Evolutionary conservation across 1,140 invertebrate genomes (phyloP).

Genomic region (Panagrolaimus sp.): DNA sequence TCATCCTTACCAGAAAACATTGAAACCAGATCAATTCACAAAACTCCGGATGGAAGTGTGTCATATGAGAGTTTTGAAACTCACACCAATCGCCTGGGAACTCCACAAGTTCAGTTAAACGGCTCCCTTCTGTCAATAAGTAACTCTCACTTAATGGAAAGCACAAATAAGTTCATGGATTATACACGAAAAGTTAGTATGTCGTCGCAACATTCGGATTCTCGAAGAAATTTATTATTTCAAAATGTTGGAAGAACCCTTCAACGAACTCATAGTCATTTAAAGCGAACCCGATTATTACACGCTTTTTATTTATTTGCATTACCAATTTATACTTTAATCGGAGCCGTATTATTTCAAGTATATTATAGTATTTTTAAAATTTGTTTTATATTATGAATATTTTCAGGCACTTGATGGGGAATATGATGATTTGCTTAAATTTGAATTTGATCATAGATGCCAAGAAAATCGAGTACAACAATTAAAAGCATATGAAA

Average conservation of each 20-base stretch:
- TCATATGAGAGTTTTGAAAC: constrained; percentile 8
- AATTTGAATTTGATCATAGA: constrained; percentile 37
- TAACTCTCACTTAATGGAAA: constrained; percentile 21
- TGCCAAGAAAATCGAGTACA: constrained; percentile 35
- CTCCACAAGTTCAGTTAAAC: constrained; percentile 1
- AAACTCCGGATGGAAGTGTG: constrained; percentile 15
- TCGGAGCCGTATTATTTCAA: constrained; percentile 50
- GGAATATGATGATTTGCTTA: constrained; percentile 47
- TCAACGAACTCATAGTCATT: constrained; percentile 42
- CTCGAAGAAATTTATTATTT: constrained; percentile 20
- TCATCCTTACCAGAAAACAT: not conserved
- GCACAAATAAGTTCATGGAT: constrained; percentile 20
- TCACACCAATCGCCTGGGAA: constrained; percentile 13
- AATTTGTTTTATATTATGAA: not conserved
- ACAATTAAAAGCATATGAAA: constrained; percentile 22
- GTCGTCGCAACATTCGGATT: constrained; percentile 22
- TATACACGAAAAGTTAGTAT: constrained; percentile 21
- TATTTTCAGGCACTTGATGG: constrained; percentile 48
- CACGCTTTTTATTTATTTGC: constrained; percentile 52
- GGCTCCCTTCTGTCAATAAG: constrained; percentile 16
- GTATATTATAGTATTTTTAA: constrained; percentile 29
- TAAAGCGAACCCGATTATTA: constrained; percentile 41
- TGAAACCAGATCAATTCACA: not conserved
- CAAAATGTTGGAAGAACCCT: constrained; percentile 27
- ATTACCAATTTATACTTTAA: constrained; percentile 50